These are phyloP conservation scores for Semnopithecus entellus DNA, from an alignment of 2,113 vertebrate species.

Conservation along the genomic window DNA sequence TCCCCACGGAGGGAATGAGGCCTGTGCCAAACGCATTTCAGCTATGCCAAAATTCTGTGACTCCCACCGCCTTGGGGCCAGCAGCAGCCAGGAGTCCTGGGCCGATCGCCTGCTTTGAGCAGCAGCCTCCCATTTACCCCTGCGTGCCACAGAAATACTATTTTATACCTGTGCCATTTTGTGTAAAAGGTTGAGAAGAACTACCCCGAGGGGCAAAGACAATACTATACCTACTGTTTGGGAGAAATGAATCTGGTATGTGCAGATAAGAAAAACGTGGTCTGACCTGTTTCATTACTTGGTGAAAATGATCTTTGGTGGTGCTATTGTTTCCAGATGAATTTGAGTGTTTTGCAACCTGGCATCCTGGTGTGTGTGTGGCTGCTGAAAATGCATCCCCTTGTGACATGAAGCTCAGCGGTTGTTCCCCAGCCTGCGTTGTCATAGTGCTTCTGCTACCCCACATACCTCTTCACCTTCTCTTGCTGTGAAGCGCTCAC, in stretches of 20 bases:
- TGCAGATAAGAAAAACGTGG: neutral
- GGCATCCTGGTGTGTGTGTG: neutral
- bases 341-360: neutral
- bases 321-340: neutral
- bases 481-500: neutral
- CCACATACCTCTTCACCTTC: neutral
- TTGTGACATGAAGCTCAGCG: neutral
- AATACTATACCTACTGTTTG: neutral
- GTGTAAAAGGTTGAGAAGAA: neutral
- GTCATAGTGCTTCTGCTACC: neutral
- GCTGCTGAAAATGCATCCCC: neutral
- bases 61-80: fast-evolving
- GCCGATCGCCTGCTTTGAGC: neutral
- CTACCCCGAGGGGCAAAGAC: neutral
- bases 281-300: neutral
- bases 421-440: neutral
- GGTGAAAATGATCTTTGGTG: neutral
- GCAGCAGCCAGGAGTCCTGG: neutral
- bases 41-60: neutral
- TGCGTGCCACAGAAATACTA: neutral
- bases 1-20: neutral
- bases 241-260: neutral
- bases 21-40: neutral
- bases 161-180: neutral
- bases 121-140: neutral